Evolutionary conservation across 2,797 vertebrate genomes (phyloP).

Genomic region (Chlorospingus flavigularis): DNA sequence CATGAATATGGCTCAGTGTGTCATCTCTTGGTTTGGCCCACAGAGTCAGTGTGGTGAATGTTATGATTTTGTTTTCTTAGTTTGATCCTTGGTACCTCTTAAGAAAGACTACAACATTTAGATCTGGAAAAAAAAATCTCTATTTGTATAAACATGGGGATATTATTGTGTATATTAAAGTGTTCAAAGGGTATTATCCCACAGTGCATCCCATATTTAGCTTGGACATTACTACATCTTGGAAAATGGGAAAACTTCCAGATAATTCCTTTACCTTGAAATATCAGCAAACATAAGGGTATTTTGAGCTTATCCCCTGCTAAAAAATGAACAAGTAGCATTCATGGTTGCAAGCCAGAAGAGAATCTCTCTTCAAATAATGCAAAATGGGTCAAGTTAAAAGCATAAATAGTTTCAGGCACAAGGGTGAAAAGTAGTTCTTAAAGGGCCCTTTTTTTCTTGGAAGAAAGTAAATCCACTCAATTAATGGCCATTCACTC

Average conservation of each 20-base stretch:
- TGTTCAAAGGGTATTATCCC: conserved; percentile 66
- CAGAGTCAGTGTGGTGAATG: not conserved
- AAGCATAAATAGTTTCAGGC: conserved; percentile 12
- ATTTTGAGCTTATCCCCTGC: conserved; percentile 64
- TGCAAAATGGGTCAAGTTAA: conserved; percentile 28
- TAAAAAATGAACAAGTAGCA: conserved; percentile 55
- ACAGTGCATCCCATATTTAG: conserved; percentile 67
- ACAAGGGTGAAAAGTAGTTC: conserved; percentile 24
- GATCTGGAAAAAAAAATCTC: conserved; percentile 40
- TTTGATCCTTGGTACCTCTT: not conserved
- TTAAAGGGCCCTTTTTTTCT: not conserved
- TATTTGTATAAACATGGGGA: conserved; percentile 57
- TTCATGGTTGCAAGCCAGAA: conserved; percentile 41
- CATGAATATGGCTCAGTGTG: not conserved
- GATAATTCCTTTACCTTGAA: conserved; percentile 76
- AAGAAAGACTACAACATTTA: not conserved
- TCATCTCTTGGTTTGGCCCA: not conserved
- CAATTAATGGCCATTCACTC: not conserved
- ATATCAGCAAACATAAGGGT: conserved; percentile 66
- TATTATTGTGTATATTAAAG: conserved; percentile 68
- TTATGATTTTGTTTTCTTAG: not conserved
- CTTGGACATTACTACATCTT: conserved; percentile 72
- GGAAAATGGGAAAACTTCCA: conserved; percentile 77
- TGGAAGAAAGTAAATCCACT: conserved; percentile 17
- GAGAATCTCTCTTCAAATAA: conserved; percentile 55